Percentiles rank a stretch among this genome's conserved stretches.
Evolutionary conservation across 2,888 invertebrate species (phyloP).

Genomic region (Cephus pygmeus): DNA sequence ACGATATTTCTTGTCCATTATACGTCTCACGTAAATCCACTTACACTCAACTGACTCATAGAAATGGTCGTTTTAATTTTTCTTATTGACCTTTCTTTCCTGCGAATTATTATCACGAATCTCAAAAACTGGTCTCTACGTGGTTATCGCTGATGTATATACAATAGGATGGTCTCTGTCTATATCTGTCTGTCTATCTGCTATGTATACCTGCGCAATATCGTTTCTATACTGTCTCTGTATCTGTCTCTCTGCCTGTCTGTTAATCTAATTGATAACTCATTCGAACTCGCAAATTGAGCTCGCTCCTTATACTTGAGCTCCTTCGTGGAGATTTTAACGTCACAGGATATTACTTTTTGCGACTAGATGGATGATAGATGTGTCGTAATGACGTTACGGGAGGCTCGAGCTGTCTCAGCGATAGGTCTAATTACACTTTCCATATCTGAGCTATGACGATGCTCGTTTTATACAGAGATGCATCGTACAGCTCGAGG

Average conservation of each 20-base stretch:
- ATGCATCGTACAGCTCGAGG: neutral
- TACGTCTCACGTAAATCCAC: neutral
- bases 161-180: neutral
- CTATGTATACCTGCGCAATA: neutral
- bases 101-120: neutral
- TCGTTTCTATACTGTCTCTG: neutral
- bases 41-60: too few relatives aligned
- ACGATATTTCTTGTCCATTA: neutral
- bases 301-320: neutral
- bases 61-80: neutral
- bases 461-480: neutral
- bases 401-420: neutral
- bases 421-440: neutral
- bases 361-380: neutral
- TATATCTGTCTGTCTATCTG: neutral
- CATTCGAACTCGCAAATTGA: neutral
- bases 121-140: neutral
- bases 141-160: neutral
- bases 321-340: neutral
- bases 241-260: constrained; percentile 8
- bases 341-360: neutral
- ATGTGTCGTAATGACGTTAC: neutral
- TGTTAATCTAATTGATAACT: neutral
- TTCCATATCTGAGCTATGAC: neutral
- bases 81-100: neutral